Base-by-base conservation (phyloP, 2,888 invertebrate genomes). In the Salticus scenicus region DNA sequence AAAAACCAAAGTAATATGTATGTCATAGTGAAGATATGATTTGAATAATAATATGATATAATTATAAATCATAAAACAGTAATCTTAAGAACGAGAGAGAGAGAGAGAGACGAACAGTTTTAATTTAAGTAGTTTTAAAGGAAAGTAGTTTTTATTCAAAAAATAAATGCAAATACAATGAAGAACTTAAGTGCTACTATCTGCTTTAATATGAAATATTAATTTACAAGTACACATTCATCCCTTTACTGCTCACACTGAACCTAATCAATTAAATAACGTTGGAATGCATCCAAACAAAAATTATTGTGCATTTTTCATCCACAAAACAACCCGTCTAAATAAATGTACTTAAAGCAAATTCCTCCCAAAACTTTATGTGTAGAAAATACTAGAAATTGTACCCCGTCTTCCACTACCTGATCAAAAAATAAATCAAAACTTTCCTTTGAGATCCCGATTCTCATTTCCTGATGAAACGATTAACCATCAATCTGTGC, bases 401-500 rank as follows among this genome's bases (percentile, higher is more conserved):
- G 24, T 24, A 24, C n/a, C 12, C 47, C 2, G 57, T 57, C 57
- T 47, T n/a, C n/a, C n/a, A 24, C 17, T 17, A n/a, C 37, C 7
- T 37, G 37, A 14, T 27, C n/a, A 73, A 76, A 75, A 67, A 75
- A 75, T 20, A 67, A 47, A 30, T 30, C 30, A 5, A 79, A 66
- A 31, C 17, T 41, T n/a, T 24, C 10, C 37, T 10, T 37, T 37
- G 37, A 4, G 37, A 37, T 17, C 57, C 57, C 57, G 57, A 57
- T 37, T n/a, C n/a, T n/a, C n/a, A n/a, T n/a, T 57, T 57, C 24
- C 57, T 57, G 57, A 57, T 57, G 24, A 57, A 57, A 57, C 57
- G 17, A 28, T 67, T 27, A 63, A 70, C 47, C 80, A 73, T 80
- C 33, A 67, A 80, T 67, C 70, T 24, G 7, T 14, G 75, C 74